phyloP scores from a whole-genome alignment of 1,140 invertebrate genomes.

The Cotesia typhae region DNA sequence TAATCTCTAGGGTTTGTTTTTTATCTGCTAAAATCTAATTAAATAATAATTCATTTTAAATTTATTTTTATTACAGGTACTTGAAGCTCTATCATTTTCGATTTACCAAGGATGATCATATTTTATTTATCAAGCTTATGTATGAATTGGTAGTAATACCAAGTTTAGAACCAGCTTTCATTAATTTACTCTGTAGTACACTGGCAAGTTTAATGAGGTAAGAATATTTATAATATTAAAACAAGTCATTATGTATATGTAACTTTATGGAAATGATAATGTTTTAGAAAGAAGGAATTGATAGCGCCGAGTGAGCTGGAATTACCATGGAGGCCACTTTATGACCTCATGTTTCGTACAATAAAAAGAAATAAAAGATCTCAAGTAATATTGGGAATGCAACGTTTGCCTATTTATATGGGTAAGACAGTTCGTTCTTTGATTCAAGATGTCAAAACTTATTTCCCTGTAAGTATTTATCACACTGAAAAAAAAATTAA shows the following conservation, averaged over 20 bases:
- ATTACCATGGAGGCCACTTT: slow-evolving; percentile 88
- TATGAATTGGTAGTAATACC: slow-evolving; percentile 81
- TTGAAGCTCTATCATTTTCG: slow-evolving; percentile 84
- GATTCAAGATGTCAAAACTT: slow-evolving; percentile 53
- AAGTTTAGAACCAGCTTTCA: slow-evolving; percentile 77
- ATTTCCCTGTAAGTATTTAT: slow-evolving; percentile 57
- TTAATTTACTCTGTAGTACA: slow-evolving; percentile 74
- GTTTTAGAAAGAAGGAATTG: slow-evolving; percentile 77
- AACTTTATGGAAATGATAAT: not conserved
- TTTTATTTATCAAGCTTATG: slow-evolving; percentile 84
- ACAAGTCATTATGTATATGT: not conserved
- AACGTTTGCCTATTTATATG: slow-evolving; percentile 68
- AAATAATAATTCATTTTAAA: no score
- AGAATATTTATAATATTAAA: slow-evolving; percentile 44
- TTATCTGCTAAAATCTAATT: not conserved
- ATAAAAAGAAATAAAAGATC: slow-evolving; percentile 61
- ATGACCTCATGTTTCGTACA: slow-evolving; percentile 70
- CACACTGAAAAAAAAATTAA: not conserved
- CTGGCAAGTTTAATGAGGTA: slow-evolving; percentile 69
- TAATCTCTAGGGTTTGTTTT: slow-evolving; percentile 17
- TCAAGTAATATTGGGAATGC: slow-evolving; percentile 69
- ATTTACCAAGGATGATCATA: slow-evolving; percentile 91
- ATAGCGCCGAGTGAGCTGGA: slow-evolving; percentile 81
- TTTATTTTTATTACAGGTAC: slow-evolving; percentile 70
- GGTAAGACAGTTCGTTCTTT: slow-evolving; percentile 49